A percentile compares a stretch with the other conserved stretches of the same genome.
Conservation (phyloP, 2,797 vertebrate genomes). For the Okamejei kenojei region DNA sequence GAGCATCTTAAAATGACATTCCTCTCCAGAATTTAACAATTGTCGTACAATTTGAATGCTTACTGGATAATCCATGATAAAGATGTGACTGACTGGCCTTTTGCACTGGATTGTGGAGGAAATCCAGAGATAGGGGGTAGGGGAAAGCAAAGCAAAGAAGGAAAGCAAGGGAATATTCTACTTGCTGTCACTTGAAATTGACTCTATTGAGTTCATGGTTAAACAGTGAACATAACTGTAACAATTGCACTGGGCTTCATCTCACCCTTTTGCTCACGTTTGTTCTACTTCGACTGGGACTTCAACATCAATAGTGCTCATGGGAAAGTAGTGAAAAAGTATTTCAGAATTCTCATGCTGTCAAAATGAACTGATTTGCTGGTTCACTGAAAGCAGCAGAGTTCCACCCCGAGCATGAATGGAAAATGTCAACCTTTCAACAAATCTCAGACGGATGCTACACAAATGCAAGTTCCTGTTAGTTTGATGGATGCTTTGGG, state of each 20-base stretch:
- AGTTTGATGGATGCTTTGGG: neutral
- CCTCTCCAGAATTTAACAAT: conserved; percentile 43
- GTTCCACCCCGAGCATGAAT: neutral
- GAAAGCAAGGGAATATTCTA: neutral
- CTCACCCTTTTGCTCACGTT: neutral
- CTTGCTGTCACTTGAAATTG: neutral
- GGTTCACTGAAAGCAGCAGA: neutral
- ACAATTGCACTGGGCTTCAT: neutral
- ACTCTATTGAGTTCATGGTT: neutral
- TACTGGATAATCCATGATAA: neutral
- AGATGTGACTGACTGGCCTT: neutral
- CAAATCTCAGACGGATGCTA: neutral
- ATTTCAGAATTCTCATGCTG: neutral
- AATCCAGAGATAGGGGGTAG: neutral
- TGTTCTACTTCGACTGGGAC: neutral
- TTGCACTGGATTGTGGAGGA: neutral
- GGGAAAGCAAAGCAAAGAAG: no score
- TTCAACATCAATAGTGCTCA: neutral
- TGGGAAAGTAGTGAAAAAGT: no score
- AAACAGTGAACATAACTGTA: neutral
- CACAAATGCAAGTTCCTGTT: neutral
- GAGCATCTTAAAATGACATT: conserved; percentile 41
- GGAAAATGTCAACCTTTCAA: neutral
- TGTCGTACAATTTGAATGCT: conserved; percentile 16
- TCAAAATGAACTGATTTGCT: neutral